Evolutionary conservation across 2,113 vertebrate genomes (phyloP), one percentile per base, ranked within the genome.

Genomic region (Mesoclemmys tuberculata): DNA sequence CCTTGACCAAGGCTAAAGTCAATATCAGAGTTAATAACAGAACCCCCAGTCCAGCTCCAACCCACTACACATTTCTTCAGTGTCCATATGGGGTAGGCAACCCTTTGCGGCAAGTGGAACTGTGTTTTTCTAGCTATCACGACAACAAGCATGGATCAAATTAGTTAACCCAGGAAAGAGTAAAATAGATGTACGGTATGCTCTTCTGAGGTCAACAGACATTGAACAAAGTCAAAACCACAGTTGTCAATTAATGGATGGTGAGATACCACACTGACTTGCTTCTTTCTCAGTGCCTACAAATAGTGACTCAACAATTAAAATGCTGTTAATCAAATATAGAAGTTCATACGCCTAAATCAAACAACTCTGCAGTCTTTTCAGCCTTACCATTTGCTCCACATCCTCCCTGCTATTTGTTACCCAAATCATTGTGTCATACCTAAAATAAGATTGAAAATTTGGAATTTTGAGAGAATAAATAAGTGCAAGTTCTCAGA

Each of bases 371-470:
- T 19, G 27, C 16, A 46, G 14, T 5, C 27, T 16, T 54, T 35
- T 21, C 16, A 3, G 27, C 27, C 49, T 0, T 0, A 38, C 6
- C 51, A 35, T 49, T 41, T 75, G 26, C 5, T 54, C 52, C 79
- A 82, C 12, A 1, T 35, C 3, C 24, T 48, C 8, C n/a, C 38
- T 77, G 38, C 0, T 13, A 51, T 18, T 0, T 0, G 11, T 16
- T 8, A 84, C 12, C 46, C 0, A 0, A 61, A 24, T 81, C 64
- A 71, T 21, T 1, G 4, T 4, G 24, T 11, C 61, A 48, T 4
- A 1, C 21, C 3, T 14, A 44, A 27, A 9, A 16, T 0, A 4
- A 87, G 5, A 75, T 10, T 46, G 41, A 10, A 46, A 44, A 44
- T n/a, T 35, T 48, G 52, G 2, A n/a, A 5, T n/a, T 26, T 64